Base-by-base conservation (phyloP, 2,888 invertebrate genomes). In the Hesperia comma region DNA sequence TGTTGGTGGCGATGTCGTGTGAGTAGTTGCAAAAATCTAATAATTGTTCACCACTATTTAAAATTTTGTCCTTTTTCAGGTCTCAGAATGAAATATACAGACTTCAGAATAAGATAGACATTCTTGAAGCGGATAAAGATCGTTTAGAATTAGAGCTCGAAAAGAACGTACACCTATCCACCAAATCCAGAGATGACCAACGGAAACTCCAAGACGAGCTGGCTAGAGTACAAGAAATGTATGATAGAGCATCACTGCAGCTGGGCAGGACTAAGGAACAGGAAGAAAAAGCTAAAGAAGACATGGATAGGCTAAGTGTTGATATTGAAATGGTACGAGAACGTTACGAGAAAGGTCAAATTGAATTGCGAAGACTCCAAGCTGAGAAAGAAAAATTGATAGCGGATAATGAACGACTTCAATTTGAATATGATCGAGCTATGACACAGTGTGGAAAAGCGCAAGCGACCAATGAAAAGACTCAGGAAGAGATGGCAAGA, bases 211-310 rank as follows among this genome's bases (percentile, higher is more conserved):
- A 97, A 86, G 98, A 98, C 75, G 98, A 98, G 83, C 92, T 97
- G 73, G 95, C 96, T 61, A 95, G 97, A 69, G 88, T 97, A 63
- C 97, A 98, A 84, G 98, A 98, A 90, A 95, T 97, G 93, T 98
- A 97, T 81, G 98, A 98, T 77, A 94, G 98, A 71, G 96, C 97
- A 15, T 95, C 97, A 12, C 92, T 98, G 75, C 98, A 98, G 83
- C 92, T 98, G 32, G 95, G 95, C 67, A 94, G 98, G 74, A 95
- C 97, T 62, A 98, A 98, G 85, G 98, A 98, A 86, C 94, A 95
- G 76, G 98, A 98, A 90, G 98, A 98, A 75, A 98, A 98, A 83
- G 96, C 97, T 33, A 97, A 98, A 78, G 96, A 97, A 80, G 97
- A 96, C 75, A 93, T 96, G 80, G 97, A 96, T 77, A 93, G 96